Conservation (phyloP, 1,140 invertebrate species). For the Drosophila pseudoobscura region DNA sequence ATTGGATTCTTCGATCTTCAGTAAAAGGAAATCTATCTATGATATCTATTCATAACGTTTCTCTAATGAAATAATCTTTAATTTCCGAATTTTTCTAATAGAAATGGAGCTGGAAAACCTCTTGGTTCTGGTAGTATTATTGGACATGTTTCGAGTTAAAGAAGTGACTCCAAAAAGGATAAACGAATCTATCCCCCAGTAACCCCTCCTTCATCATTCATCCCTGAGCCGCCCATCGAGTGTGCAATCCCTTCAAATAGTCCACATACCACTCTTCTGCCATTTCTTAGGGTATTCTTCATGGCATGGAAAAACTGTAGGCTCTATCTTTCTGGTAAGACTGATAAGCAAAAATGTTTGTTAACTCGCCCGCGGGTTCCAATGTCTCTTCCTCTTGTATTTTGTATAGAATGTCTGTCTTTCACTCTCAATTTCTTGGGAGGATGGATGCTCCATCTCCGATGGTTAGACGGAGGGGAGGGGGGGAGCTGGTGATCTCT, state of each 20-base stretch:
- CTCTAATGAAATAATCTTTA: too few species aligned
- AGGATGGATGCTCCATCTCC: conserved; percentile 16
- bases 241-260: too few species aligned
- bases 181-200: too few species aligned
- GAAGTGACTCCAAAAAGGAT: too few species aligned
- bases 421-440: conserved; percentile 75
- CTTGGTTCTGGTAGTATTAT: too few species aligned
- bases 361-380: conserved; percentile 33
- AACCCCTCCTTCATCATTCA: neutral
- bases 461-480: conserved; percentile 6
- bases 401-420: conserved; percentile 54
- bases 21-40: too few species aligned
- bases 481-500: conserved; percentile 11
- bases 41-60: too few species aligned
- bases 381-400: conserved; percentile 27
- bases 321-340: conserved; percentile 23
- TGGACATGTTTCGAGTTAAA: too few species aligned
- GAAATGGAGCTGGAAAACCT: too few species aligned
- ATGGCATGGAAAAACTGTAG: conserved; percentile 39
- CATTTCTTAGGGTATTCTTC: conserved; percentile 36
- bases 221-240: neutral
- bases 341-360: conserved; percentile 71
- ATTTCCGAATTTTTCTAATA: too few species aligned
- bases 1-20: too few species aligned
- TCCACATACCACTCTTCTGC: too few species aligned